These are phyloP conservation scores for Crocodylus rhombifer DNA, from an alignment of 2,797 vertebrate genomes.

Conservation along the genomic window DNA sequence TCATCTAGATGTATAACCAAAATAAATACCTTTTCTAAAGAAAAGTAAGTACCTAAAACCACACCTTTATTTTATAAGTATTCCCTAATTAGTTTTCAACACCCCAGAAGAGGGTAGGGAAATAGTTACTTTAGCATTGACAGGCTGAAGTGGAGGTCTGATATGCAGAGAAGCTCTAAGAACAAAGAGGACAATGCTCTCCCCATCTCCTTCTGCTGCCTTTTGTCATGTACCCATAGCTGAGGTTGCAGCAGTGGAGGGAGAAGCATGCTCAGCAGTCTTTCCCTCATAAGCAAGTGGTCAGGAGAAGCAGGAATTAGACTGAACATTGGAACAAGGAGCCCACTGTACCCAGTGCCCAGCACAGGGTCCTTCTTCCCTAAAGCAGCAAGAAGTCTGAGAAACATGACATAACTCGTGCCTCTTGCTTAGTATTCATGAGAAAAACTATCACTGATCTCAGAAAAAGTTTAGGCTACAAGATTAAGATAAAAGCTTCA, in stretches of 20 bases:
- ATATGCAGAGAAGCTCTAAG: not conserved
- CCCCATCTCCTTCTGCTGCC: too few species aligned
- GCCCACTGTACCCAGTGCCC: too few species aligned
- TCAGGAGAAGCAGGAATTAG: too few species aligned
- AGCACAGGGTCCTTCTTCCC: not conserved
- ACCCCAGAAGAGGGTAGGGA: not conserved
- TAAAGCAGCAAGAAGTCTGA: not conserved
- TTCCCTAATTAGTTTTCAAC: not conserved
- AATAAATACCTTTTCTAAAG: not conserved
- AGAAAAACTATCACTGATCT: rapidly evolving
- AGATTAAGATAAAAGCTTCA: not conserved
- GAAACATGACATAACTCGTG: not conserved
- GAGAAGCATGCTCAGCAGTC: not conserved
- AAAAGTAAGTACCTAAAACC: not conserved
- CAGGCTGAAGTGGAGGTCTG: not conserved
- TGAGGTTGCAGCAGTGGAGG: too few species aligned
- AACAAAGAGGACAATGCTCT: not conserved
- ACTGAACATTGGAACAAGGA: too few species aligned
- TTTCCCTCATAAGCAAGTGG: rapidly evolving
- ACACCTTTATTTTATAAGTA: not conserved
- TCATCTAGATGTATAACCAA: not conserved
- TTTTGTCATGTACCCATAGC: not conserved
- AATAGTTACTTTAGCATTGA: not conserved
- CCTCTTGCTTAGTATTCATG: not conserved
- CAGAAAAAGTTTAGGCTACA: not conserved